Percentiles rank a stretch among this genome's conserved stretches.
These are phyloP conservation scores for Microplitis mediator DNA, from an alignment of 1,140 invertebrate species.

Conservation along the genomic window DNA sequence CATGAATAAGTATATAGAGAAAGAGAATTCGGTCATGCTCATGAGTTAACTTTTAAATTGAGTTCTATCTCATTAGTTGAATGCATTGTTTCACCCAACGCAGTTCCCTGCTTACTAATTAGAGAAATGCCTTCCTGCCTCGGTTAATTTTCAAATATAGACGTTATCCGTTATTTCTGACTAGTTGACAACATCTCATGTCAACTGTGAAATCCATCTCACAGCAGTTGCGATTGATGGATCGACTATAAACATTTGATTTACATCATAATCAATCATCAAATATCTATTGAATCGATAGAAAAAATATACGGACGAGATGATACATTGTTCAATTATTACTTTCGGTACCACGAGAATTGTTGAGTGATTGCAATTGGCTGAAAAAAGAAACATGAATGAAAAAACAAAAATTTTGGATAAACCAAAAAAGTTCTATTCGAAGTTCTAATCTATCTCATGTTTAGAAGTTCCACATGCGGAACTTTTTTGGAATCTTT, in stretches of 20 bases:
- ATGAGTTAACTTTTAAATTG: not conserved
- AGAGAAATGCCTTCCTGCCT: conserved; percentile 4
- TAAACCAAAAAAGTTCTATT: too few species aligned
- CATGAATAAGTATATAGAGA: not conserved
- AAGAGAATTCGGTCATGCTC: not conserved
- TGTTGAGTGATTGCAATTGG: not conserved
- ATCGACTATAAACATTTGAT: not conserved
- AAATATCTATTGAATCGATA: not conserved
- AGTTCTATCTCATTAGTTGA: not conserved
- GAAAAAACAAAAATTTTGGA: not conserved
- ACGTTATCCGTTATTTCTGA: conserved; percentile 3
- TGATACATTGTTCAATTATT: not conserved
- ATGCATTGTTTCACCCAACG: conserved; percentile 1
- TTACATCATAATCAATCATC: conserved; percentile 1
- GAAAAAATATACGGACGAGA: not conserved
- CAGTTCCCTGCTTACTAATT: conserved; percentile 25
- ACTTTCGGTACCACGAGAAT: not conserved
- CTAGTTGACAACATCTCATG: conserved; percentile 7
- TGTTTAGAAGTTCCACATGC: not conserved
- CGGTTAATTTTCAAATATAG: not conserved
- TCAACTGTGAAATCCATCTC: conserved; percentile 7
- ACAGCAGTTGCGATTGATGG: not conserved
- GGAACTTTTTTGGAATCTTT: too few species aligned
- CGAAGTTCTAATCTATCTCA: too few species aligned
- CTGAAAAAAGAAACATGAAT: not conserved